Evolutionary conservation across 2,113 vertebrate genomes (phyloP), one percentile per base, ranked within the genome.

Genomic region (Phylloscopus whistleri): DNA sequence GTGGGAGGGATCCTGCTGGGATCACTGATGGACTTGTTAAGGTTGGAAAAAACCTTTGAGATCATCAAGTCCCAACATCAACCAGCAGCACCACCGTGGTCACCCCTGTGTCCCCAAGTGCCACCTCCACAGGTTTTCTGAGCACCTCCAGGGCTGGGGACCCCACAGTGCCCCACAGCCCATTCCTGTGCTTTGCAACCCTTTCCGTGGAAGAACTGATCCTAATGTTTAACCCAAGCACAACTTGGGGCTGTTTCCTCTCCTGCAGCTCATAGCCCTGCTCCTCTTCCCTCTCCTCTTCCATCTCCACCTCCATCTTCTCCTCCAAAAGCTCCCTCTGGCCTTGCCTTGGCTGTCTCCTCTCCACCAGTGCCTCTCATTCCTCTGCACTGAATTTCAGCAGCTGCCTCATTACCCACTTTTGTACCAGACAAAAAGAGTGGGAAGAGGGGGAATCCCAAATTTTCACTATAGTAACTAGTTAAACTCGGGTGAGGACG

Each of bases 151-250:
- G 68, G 27, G 13, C 0, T 17, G 33, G 68, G 35, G 48, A 8
- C 33, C 24, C 35, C 70, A 6, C 59, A 0, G 12, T 22, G 59
- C 35, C 60, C 70, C 41, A 20, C n/a, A 49, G 23, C 24, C 24
- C 44, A 3, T 43, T 5, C 22, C 60, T 67, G 22, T 2, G 21
- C 83, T 68, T 22, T 1, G 1, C 44, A 8, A 1, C 44, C 72
- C 53, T 31, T 30, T 1, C 73, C 37, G 8, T 13, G 63, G 1
- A 18, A 8, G 7, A 22, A 8, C 44, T 15, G 11, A 28, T 39
- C 33, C 81, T 2, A 2, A 15, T 4, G 16, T 2, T 33, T 0
- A 3, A 7, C 23, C n/a, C 3, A 6, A 53, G 81, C 49, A 21
- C 60, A 8, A 0, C 33, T 2, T 5, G 77, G 3, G 26, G 73